Evolutionary conservation across 2,888 invertebrate species (phyloP), one percentile per base, ranked within the genome.

Genomic region (Catotricha subobsoleta): DNA sequence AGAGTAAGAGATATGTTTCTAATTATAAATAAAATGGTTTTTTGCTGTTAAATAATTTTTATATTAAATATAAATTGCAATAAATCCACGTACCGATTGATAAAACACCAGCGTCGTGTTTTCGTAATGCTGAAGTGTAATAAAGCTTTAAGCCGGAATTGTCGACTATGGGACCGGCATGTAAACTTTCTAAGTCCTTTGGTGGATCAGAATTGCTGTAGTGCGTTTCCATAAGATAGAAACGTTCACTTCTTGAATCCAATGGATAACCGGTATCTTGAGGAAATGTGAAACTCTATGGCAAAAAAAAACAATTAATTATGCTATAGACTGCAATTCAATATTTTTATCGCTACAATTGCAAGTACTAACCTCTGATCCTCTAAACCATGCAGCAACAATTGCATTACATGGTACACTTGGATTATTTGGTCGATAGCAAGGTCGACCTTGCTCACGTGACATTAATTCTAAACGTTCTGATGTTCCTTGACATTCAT

Each of bases 191-290:
- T 13, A 40, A 30, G 25, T 41, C 44, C 9, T 40, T 40, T n/a
- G 39, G 23, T n/a, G 34, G 41, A 13, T 38, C 40, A 13, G 25
- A 29, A 36, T 43, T 40, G 21, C 34, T 41, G 56, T 73, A 75
- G 57, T 74, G 74, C 3, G 72, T 72, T 57, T 75, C 73, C 54
- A 75, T 58, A 53, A 74, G 66, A 55, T 69, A 72, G 56, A 66
- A 71, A 43, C 63, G 64, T 7, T 67, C 67, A n/a, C 55, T 55
- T 48, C 61, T 57, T 31, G 68, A 65, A 48, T 72, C 72, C 48
- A 76, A 51, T 9, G 74, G 71, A 52, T 73, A 71, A 21, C 76
- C 75, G 20, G 71, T 72, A 56, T 72, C 71, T 15, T 67, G 65
- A 39, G 72, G 72, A 54, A 71, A 70, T 55, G 69, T 69, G 53